Evolutionary conservation across 92 coral and sea anemone species (phyloP).

Genomic region (Actinernus sp.): DNA sequence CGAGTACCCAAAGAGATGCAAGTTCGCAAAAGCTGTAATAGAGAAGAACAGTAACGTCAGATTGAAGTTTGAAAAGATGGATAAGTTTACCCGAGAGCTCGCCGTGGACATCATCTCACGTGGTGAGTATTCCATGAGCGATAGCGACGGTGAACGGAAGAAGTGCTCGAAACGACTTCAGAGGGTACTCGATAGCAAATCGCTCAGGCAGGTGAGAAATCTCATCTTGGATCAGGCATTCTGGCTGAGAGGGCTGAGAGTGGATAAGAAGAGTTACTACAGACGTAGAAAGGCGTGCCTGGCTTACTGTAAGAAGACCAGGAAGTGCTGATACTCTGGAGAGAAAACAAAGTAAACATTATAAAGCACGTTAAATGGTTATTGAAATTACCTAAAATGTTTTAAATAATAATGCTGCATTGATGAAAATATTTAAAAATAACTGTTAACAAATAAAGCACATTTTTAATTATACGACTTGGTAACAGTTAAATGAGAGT

Average conservation of each 20-base stretch:
- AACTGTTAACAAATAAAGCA: too few species aligned
- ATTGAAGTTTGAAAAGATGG: background rate
- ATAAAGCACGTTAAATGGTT: too few species aligned
- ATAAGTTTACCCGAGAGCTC: constrained; percentile 2
- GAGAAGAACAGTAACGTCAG: background rate
- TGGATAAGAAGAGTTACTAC: background rate
- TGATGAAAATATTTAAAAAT: too few species aligned
- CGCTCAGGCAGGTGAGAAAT: background rate
- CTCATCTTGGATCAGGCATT: background rate
- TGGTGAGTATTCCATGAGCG: constrained; percentile 13
- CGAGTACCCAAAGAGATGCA: background rate
- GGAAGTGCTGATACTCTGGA: background rate
- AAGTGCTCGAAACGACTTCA: background rate
- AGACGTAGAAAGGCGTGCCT: background rate
- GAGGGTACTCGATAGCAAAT: background rate
- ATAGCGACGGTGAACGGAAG: background rate
- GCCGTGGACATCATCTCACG: constrained; percentile 1
- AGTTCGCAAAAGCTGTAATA: background rate
- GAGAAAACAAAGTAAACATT: too few species aligned
- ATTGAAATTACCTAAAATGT: too few species aligned
- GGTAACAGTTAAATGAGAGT: too few species aligned
- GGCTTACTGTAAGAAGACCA: background rate
- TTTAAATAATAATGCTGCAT: too few species aligned
- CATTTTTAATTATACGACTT: too few species aligned
- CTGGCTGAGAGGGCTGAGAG: background rate